Base-by-base conservation (phyloP, 1,140 invertebrate genomes). In the Parapsyche elsis region DNA sequence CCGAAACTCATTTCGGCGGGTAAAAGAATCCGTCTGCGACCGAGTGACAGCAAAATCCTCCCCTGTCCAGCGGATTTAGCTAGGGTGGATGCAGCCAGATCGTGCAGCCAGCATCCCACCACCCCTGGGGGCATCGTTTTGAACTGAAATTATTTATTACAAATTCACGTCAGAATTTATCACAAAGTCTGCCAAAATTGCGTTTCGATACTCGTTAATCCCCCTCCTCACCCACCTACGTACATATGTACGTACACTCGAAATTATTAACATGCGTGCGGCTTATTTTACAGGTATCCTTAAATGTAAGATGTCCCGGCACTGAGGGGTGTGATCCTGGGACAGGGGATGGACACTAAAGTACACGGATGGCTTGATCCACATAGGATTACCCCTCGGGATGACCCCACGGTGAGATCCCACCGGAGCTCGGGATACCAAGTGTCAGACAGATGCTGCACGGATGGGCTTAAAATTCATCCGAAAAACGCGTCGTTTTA, bases 331-430 rank as follows among this genome's bases (percentile, higher is more conserved):
- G 23, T 46, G 53, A 24, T 10, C 5, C 67, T 61, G 49, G 1
- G 38, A 30, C 5, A 24, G 30, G 67, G 71, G 71, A 9, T 74
- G 74, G 74, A 59, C 74, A 59, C 74, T 76, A 76, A 76, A 76
- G 53, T 76, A 14, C 74, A 57, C 74, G 74, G 49, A 76, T 49
- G 74, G 45, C n/a, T 76, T 76, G 74, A 76, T 76, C 46, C 46
- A 24, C 21, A 30, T 49, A 76, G 74, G 74, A 76, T 76, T 76
- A 76, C 49, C 24, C 38, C 19, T 38, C 30, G 7, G 30, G 30
- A 38, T 38, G 9, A 21, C 71, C 21, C n/a, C 38, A 12, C 9
- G 49, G 53, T 53, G 71, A 75, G 23, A 16, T 30, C 71, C 71
- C 45, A 16, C 21, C 44, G 71, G 71, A 75, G 26, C 16, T 67